Evolutionary conservation across 2,797 vertebrate species (phyloP), one percentile per base, ranked within the genome.

Genomic region (Diplodus puntazzo): DNA sequence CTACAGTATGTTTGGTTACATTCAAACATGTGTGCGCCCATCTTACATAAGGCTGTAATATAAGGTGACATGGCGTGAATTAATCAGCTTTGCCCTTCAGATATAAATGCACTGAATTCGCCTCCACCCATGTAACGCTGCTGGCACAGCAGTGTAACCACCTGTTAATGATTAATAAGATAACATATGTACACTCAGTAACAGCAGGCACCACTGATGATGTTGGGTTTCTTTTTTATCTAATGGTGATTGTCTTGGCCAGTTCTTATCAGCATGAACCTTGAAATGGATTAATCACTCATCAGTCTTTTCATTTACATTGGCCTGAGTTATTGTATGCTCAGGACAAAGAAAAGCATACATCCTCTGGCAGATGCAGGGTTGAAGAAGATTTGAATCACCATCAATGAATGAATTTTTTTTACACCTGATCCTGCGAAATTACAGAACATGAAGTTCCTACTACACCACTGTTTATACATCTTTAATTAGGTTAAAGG

Each of bases 221-320:
- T n/a, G 5, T 2, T 2, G 0, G 0, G n/a, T 11, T 42, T 69
- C 12, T 30, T 55, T 54, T 17, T 59, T 58, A 46, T 82, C 30
- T 39, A 0, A 20, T 9, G 20, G 6, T 46, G 48, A 74, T 11
- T 55, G 5, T 64, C 8, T 25, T 45, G 2, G 27, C 14, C n/a
- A 34, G 18, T 20, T 4, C 3, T 13, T 69, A 58, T 72, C 73
- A 43, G 52, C 50, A 39, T 59, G 50, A 45, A 73, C 69, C 18
- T 65, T 69, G 16, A 52, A 52, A 52, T 42, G 20, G 45, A 58
- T 30, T 9, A 6, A 46, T 42, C n/a, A 57, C 18, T 45, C 6
- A 63, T 62, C 12, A 63, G 0, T 42, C 3, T 27, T 70, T 23
- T 25, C 10, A 18, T 53, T 72, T 23, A 46, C 23, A 69, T 11